Evolutionary conservation across 2,797 vertebrate species (phyloP).

Genomic region (Brachyrhaphis roseni): DNA sequence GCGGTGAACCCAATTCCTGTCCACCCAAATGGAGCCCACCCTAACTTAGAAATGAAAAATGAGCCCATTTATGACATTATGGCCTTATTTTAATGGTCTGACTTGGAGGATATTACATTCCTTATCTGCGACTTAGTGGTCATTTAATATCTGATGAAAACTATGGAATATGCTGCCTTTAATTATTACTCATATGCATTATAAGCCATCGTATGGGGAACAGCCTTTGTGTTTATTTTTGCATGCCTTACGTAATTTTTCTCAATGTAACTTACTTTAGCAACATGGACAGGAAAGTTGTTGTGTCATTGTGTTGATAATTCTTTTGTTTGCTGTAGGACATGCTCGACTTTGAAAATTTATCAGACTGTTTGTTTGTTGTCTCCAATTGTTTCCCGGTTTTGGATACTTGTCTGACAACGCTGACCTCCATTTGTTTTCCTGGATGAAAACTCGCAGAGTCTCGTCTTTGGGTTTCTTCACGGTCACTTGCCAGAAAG

Average conservation of each 20-base stretch:
- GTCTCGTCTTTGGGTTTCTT: conserved; percentile 21
- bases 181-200: conserved; percentile 6
- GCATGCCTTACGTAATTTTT: conserved; percentile 16
- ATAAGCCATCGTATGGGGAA: background rate
- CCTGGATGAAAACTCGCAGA: conserved; percentile 11
- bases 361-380: conserved; percentile 34
- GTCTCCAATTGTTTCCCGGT: conserved; percentile 29
- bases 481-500: conserved; percentile 11
- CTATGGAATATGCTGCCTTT: conserved; percentile 21
- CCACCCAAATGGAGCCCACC: conserved; percentile 23
- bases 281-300: conserved; percentile 26
- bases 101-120: conserved; percentile 30
- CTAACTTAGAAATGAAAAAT: conserved; percentile 16
- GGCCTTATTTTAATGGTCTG: conserved; percentile 30
- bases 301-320: conserved; percentile 50
- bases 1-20: conserved; percentile 28
- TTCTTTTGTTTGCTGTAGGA: conserved; percentile 51
- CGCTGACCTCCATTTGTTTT: conserved; percentile 35
- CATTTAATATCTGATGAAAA: conserved; percentile 34
- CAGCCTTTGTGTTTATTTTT: conserved; percentile 21
- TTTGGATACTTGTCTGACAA: conserved; percentile 36
- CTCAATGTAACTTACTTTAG: conserved; percentile 10
- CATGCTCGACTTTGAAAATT: conserved; percentile 59
- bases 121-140: conserved; percentile 23
- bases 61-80: conserved; percentile 29